phyloP scores from a whole-genome alignment of 2,113 vertebrate genomes.

The Jacana jacana region DNA sequence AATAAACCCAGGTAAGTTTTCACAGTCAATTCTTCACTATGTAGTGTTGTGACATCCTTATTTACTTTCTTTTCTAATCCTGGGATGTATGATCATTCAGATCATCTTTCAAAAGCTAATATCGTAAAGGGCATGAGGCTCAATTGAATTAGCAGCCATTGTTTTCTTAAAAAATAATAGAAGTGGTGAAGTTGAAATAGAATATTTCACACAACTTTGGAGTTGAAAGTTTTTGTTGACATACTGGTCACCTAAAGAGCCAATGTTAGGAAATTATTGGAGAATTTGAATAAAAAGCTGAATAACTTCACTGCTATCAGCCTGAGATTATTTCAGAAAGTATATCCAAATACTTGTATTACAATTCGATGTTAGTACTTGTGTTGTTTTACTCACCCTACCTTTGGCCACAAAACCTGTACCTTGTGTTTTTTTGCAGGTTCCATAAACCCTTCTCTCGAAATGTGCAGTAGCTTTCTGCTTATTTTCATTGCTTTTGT shows the following conservation, averaged over 20 bases:
- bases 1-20: neutral
- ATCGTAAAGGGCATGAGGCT: neutral
- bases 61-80: neutral
- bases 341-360: neutral
- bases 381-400: neutral
- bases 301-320: neutral
- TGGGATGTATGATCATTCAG: neutral
- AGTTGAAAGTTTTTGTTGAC: neutral
- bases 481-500: conserved; percentile 5
- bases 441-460: neutral
- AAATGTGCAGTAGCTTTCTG: neutral
- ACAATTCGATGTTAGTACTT: neutral
- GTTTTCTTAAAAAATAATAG: neutral
- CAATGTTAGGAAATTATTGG: neutral
- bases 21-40: neutral
- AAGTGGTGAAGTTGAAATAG: neutral
- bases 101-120: neutral
- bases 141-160: neutral
- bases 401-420: neutral
- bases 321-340: neutral
- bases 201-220: neutral
- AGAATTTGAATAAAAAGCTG: neutral
- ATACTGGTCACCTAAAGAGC: neutral
- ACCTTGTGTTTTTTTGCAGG: neutral
- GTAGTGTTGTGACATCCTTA: neutral